A percentile compares a stretch with the other conserved stretches of the same genome.
Conservation (phyloP, 2,113 vertebrate species). For the Daphoenositta chrysoptera region DNA sequence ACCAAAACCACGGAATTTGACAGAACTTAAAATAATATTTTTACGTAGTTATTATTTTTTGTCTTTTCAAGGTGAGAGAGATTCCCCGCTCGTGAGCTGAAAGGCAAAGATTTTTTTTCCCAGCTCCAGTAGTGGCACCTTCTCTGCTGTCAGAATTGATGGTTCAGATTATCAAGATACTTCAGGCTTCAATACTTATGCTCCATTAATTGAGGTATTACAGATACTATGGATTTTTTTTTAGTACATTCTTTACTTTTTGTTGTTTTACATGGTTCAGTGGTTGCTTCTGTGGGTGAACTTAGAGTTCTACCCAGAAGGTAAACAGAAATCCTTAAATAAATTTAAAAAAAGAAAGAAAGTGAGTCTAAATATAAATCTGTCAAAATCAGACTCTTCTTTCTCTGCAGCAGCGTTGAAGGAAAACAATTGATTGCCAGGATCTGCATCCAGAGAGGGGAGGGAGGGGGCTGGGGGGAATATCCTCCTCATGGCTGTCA, state of each 20-base stretch:
- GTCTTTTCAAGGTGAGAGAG: background rate
- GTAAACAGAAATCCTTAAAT: constrained; percentile 15
- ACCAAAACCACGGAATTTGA: background rate
- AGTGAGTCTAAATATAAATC: background rate
- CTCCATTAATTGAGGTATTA: constrained; percentile 54
- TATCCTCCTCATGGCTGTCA: accelerated
- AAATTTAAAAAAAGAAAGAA: background rate
- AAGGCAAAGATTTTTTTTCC: background rate
- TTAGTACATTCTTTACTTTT: constrained; percentile 9
- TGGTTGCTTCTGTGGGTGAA: background rate
- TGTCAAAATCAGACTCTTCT: background rate
- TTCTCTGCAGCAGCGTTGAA: background rate
- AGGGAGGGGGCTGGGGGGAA: background rate
- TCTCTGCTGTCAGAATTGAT: constrained; percentile 46
- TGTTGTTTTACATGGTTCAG: constrained; percentile 1
- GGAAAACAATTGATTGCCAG: background rate
- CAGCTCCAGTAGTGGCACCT: background rate
- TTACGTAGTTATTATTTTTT: background rate
- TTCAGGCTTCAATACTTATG: constrained; percentile 37
- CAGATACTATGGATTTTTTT: background rate
- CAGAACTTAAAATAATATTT: background rate
- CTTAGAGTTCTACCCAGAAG: background rate
- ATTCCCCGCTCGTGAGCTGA: background rate
- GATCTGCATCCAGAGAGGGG: background rate
- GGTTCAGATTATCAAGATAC: constrained; percentile 34